A percentile compares a stretch with the other conserved stretches of the same genome.
Conservation (phyloP, 2,113 vertebrate species). For the Pomatorhinus ruficollis region DNA sequence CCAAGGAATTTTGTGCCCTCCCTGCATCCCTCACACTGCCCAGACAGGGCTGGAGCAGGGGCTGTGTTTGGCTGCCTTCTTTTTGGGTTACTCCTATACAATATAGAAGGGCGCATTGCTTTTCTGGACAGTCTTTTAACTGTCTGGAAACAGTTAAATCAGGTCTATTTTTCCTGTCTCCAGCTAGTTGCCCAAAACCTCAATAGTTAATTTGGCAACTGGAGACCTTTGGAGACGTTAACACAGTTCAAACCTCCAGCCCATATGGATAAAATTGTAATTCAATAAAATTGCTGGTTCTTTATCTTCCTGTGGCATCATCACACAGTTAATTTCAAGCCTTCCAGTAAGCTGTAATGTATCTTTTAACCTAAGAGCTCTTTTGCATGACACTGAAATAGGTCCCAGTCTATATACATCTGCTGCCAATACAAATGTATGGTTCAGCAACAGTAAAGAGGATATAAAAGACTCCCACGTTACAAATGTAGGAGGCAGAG, state of each 20-base stretch:
- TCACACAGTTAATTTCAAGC: slow-evolving; percentile 33
- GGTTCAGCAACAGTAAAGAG: slow-evolving; percentile 54
- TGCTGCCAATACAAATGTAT: slow-evolving; percentile 66
- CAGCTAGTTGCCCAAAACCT: background rate
- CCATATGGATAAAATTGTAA: background rate
- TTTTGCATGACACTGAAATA: slow-evolving; percentile 62
- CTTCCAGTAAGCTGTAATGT: slow-evolving; percentile 55
- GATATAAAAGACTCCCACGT: slow-evolving; percentile 66
- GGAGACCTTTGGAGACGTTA: background rate
- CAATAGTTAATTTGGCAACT: background rate
- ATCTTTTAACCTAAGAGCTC: slow-evolving; percentile 57
- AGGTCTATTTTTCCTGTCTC: background rate
- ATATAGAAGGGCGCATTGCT: background rate
- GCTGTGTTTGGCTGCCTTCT: background rate
- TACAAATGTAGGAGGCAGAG: slow-evolving; percentile 65
- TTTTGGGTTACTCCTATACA: background rate
- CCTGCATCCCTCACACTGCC: background rate
- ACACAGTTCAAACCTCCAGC: background rate
- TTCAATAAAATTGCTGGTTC: slow-evolving; percentile 25
- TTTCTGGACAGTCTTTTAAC: background rate
- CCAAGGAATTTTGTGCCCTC: background rate
- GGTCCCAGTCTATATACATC: slow-evolving; percentile 37
- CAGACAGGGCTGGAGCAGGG: background rate
- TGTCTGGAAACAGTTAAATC: background rate
- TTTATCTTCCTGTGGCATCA: slow-evolving; percentile 30